Percentiles rank a stretch among this genome's conserved stretches.
phyloP scores from a whole-genome alignment of 2,888 invertebrate genomes.

The Apamea anceps region DNA sequence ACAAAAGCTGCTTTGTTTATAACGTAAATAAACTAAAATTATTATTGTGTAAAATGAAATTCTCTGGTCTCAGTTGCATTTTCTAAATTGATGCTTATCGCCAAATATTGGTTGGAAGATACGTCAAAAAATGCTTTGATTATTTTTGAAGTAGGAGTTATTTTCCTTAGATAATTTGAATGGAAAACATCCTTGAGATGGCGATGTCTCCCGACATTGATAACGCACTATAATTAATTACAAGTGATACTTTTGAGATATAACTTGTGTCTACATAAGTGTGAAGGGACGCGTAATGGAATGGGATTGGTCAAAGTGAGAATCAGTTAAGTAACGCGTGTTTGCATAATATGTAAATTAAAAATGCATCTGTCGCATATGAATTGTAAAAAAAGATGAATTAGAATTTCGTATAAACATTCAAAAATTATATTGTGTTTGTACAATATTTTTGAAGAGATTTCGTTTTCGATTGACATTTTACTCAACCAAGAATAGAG shows the following conservation, averaged over 20 bases:
- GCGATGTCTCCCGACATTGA: conserved; percentile 62
- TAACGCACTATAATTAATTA: conserved; percentile 73
- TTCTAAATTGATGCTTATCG: conserved; percentile 19
- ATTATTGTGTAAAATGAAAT: conserved; percentile 13
- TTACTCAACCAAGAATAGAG: conserved; percentile 9
- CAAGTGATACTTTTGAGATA: conserved; percentile 81
- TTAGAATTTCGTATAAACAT: background rate
- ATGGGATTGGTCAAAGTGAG: background rate
- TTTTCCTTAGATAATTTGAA: conserved; percentile 35
- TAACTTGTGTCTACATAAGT: conserved; percentile 70
- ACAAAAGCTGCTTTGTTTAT: conserved; percentile 24
- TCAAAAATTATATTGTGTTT: conserved; percentile 13
- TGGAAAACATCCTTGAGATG: conserved; percentile 75
- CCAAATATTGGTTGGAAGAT: conserved; percentile 6
- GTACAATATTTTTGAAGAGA: conserved; percentile 14
- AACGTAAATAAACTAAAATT: conserved; percentile 18
- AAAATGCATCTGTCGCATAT: background rate
- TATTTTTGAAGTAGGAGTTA: conserved; percentile 16
- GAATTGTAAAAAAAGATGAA: background rate
- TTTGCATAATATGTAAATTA: background rate
- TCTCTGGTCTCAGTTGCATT: conserved; percentile 51
- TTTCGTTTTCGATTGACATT: conserved; percentile 16
- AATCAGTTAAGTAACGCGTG: conserved; percentile 4
- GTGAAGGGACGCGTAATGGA: conserved; percentile 24
- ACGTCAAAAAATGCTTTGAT: conserved; percentile 13